phyloP scores from a whole-genome alignment of 2,888 invertebrate genomes.

The Gibbula magus region DNA sequence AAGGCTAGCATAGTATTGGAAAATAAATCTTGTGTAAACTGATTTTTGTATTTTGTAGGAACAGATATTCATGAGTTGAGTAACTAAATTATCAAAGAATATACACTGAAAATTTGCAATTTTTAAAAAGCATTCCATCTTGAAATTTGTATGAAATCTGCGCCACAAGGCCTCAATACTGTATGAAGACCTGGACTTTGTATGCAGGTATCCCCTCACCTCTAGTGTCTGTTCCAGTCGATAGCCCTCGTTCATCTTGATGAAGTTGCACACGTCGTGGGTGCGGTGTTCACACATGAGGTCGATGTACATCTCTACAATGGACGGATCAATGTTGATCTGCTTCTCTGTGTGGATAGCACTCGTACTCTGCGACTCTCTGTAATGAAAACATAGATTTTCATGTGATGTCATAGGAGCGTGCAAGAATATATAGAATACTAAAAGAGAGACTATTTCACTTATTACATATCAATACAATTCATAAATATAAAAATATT shows the following conservation, averaged over 20 bases:
- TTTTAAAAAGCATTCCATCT: no score
- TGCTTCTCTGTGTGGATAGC: constrained; percentile 67
- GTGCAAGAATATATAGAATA: not conserved
- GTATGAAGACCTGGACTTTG: no score
- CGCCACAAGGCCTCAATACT: no score
- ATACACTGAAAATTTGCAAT: no score
- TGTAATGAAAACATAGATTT: constrained; percentile 34
- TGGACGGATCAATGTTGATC: constrained; percentile 69
- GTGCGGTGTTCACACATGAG: constrained; percentile 81
- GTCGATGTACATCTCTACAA: constrained; percentile 81
- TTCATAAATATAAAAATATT: no score
- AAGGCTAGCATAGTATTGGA: no score
- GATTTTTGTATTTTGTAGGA: no score
- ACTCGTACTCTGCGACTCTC: constrained; percentile 61
- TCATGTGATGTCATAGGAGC: not conserved
- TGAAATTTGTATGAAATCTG: no score
- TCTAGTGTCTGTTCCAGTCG: constrained; percentile 80
- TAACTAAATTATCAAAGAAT: no score
- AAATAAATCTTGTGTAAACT: no score
- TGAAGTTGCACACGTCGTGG: constrained; percentile 78
- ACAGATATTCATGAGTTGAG: no score
- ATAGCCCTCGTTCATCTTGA: constrained; percentile 79
- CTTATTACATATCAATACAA: no score
- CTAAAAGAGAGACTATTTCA: not conserved
- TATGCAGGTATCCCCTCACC: constrained; percentile 69